Base-by-base conservation (phyloP, 2,797 vertebrate genomes). In the Pseudomugil gertrudae region DNA sequence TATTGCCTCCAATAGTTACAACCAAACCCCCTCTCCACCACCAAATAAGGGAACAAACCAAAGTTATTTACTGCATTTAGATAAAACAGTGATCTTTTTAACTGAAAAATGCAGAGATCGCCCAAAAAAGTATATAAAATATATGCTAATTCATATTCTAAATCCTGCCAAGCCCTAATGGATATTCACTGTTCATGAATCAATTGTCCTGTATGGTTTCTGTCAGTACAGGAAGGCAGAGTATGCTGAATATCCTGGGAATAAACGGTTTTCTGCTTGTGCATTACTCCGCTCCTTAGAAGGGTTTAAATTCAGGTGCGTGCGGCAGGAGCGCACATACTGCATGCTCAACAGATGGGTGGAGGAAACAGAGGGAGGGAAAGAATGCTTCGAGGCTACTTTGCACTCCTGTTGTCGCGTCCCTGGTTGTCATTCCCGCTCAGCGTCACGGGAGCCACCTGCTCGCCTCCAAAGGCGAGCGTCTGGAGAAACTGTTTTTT, bases 341-440 rank as follows among this genome's bases (percentile, higher is more conserved):
- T 74, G 69, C 70, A 74, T 62, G 90, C 86, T 93, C 94, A 94
- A 94, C 93, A 94, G 93, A 94, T 93, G 91, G 90, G 74, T 72
- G 54, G 51, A 63, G 45, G 63, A 57, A 52, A 63, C 47, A 71
- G 56, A 47, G 53, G 48, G 26, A 35, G 48, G 47, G 66, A 55
- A 17, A 32, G 51, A 48, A 45, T 21, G 74, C 79, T 84, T 59
- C n/a, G 74, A 89, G 84, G 79, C 85, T 89, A 57, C 61, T 83
- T 72, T 73, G 72, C 82, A 68, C 80, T 69, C 72, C 71, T 72
- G 62, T 79, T 57, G 67, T 70, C 63, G 64, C 54, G 83, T 89
- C 78, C 80, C 71, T 29, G 76, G 63, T 76, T 89, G 85, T 87
- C 87, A 70, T 80, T 63, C 78, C 64, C 27, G 70, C 52, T 90